Conservation (phyloP, 2,888 invertebrate species). For the Papilio protenor region DNA sequence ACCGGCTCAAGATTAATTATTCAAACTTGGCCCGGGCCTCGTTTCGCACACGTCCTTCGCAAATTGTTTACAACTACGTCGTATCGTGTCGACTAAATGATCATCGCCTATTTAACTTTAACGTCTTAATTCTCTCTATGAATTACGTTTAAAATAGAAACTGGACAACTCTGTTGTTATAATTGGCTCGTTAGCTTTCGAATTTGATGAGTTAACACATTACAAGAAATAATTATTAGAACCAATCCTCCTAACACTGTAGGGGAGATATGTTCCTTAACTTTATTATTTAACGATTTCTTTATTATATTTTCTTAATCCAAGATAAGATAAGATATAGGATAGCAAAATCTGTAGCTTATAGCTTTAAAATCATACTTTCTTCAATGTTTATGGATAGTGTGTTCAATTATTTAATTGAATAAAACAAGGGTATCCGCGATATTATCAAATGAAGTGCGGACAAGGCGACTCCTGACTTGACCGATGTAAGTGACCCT, state of each 20-base stretch:
- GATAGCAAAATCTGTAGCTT: background rate
- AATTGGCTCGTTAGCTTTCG: background rate
- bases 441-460: constrained; percentile 75
- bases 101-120: constrained; percentile 25
- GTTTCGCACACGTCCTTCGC: constrained; percentile 65
- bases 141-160: background rate
- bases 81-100: constrained; percentile 40
- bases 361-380: too few species aligned
- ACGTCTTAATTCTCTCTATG: constrained; percentile 20
- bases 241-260: background rate
- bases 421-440: constrained; percentile 59
- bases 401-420: constrained; percentile 53
- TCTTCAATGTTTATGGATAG: background rate
- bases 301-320: background rate
- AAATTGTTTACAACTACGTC: constrained; percentile 70
- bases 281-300: background rate
- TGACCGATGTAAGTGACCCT: constrained; percentile 81
- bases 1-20: constrained; percentile 82
- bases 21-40: constrained; percentile 74
- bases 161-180: background rate
- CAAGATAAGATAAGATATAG: background rate
- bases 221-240: background rate
- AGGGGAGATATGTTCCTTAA: background rate
- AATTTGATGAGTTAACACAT: background rate
- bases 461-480: constrained; percentile 76